Evolutionary conservation across 2,797 vertebrate genomes (phyloP), one percentile per base, ranked within the genome.

Genomic region (Molossus molossus): DNA sequence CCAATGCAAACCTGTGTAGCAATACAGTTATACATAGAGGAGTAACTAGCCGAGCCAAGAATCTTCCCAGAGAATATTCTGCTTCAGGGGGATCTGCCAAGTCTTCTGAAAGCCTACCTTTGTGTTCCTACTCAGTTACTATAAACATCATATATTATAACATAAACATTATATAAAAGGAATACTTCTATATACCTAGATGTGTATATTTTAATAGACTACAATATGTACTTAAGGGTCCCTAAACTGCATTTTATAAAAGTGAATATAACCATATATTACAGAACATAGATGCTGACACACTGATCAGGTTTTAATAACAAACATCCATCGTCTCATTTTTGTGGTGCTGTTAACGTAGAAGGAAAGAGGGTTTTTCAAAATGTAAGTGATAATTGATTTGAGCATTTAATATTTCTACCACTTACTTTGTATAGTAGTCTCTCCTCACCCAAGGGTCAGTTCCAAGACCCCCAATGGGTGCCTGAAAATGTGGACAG

Each of bases 371-470:
- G 6, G 2, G 1, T 90, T 48, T 87, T 76, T 84, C 27, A 64
- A 96, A 94, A 85, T 37, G 45, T 14, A 92, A 90, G 55, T 80
- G 14, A 45, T 90, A 83, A 48, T 89, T 83, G 33, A 94, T 67
- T 77, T 89, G 11, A 2, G 2, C 58, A 9, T 67, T 87, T 94
- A 92, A 90, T 2, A 65, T 84, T 91, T 90, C 23, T 83, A 53
- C 87, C 62, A 87, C 7, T 40, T 75, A 60, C 20, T 50, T 53
- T 27, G 40, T 23, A 86, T 69, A 87, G 57, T 29, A 48, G 37
- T n/a, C 3, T 25, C 40, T 33, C 18, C 27, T 82, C 6, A n/a
- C 29, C 27, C 40, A 64, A 21, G 45, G 60, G 40, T 21, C 13
- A 2, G 7, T 83, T 48, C 60, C 40, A 83, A 83, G 18, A 48